phyloP scores from a whole-genome alignment of 2,888 invertebrate species.

The Caenorhabditis doughertyi region DNA sequence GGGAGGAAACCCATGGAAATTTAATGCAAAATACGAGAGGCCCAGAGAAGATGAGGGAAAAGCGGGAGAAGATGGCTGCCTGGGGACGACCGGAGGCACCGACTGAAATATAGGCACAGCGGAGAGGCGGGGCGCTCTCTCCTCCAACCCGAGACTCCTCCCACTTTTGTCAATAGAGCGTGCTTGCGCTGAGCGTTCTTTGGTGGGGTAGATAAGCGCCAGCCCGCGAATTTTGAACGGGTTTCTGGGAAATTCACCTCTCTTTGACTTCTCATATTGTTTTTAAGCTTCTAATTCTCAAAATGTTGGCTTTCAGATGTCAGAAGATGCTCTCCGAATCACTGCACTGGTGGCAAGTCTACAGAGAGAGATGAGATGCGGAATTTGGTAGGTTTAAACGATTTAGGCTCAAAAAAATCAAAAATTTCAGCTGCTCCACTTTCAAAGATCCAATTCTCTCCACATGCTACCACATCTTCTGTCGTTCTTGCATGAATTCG shows the following conservation, averaged over 20 bases:
- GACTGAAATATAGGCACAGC: slow-evolving; percentile 59
- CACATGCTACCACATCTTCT: slow-evolving; percentile 72
- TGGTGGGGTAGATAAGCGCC: slow-evolving; percentile 5
- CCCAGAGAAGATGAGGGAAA: slow-evolving; percentile 11
- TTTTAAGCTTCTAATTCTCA: not conserved
- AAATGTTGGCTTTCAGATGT: slow-evolving; percentile 32
- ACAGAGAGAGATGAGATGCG: slow-evolving; percentile 69
- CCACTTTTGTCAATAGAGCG: slow-evolving; percentile 53
- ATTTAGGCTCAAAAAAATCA: not conserved
- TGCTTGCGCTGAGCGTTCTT: slow-evolving; percentile 41
- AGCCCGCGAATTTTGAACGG: slow-evolving; percentile 44
- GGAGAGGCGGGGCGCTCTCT: slow-evolving; percentile 45
- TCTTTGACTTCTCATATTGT: not conserved
- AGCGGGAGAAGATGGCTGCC: slow-evolving; percentile 46
- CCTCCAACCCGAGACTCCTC: slow-evolving; percentile 17
- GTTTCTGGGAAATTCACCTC: not conserved
- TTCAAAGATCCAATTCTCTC: slow-evolving; percentile 65
- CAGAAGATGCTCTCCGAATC: slow-evolving; percentile 40
- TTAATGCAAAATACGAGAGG: slow-evolving; percentile 7
- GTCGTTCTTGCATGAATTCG: slow-evolving; percentile 58
- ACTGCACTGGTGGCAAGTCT: slow-evolving; percentile 41
- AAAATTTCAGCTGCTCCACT: slow-evolving; percentile 70
- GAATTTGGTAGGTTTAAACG: slow-evolving; percentile 71
- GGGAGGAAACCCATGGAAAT: not conserved
- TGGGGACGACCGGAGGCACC: slow-evolving; percentile 49